Conservation (phyloP, 1,140 invertebrate species). For the Sarcophaga peregrina region DNA sequence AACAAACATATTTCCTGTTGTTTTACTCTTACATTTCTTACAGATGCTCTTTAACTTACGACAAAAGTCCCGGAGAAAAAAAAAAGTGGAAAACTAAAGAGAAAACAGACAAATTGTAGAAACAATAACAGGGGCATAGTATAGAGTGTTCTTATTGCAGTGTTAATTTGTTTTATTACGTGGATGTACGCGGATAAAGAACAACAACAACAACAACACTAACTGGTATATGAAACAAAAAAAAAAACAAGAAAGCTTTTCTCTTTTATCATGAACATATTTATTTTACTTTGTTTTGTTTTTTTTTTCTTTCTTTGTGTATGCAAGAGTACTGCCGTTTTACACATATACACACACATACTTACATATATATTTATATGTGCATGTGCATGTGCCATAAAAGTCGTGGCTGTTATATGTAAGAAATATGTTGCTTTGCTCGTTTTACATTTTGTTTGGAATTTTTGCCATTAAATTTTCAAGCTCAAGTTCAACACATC, state of each 20-base stretch:
- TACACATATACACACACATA: neutral
- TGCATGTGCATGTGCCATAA: neutral
- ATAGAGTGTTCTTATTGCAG: too few species aligned
- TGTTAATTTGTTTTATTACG: too few species aligned
- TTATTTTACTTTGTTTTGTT: neutral
- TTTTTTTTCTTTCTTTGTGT: too few species aligned
- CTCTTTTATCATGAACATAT: neutral
- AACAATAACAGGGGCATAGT: too few species aligned
- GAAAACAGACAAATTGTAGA: too few species aligned
- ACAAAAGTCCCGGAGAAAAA: too few species aligned
- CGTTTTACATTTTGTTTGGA: too few species aligned
- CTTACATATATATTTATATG: neutral
- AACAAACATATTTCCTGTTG: neutral
- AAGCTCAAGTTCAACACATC: constrained; percentile 9
- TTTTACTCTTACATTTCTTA: neutral
- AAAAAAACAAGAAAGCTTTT: constrained; percentile 4
- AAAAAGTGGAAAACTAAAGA: too few species aligned
- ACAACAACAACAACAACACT: too few species aligned
- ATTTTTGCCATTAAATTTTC: neutral
- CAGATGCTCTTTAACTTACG: neutral
- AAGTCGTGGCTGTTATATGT: too few species aligned
- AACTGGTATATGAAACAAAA: constrained; percentile 20
- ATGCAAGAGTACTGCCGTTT: neutral
- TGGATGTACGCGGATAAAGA: too few species aligned
- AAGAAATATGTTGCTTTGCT: too few species aligned